Evolutionary conservation across 2,113 vertebrate genomes (phyloP).

Genomic region (Stictonetta naevosa): DNA sequence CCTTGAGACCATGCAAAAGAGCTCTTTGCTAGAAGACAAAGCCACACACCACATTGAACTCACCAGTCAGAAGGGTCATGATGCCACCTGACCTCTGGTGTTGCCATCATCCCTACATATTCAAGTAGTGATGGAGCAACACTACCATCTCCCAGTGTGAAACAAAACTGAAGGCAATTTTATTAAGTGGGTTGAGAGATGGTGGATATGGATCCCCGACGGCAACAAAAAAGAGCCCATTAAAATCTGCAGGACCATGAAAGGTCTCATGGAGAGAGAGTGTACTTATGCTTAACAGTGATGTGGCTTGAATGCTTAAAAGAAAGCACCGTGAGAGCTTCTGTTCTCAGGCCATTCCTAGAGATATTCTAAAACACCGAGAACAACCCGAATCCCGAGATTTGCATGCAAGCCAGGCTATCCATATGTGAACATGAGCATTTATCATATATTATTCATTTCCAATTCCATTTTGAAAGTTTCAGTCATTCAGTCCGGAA

Average conservation of each 20-base stretch:
- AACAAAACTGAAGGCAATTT: not conserved
- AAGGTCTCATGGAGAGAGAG: not conserved
- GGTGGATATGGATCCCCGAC: not conserved
- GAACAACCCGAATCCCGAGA: constrained; percentile 20
- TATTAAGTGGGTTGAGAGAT: not conserved
- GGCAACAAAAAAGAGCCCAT: not conserved
- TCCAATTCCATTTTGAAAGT: constrained; percentile 43
- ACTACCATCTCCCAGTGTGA: not conserved
- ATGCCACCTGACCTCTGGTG: not conserved
- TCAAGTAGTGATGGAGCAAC: not conserved
- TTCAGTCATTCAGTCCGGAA: not conserved
- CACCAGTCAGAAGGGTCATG: not conserved
- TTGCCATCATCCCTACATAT: not conserved
- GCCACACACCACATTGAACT: not conserved
- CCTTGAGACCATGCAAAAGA: not conserved
- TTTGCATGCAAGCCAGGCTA: constrained; percentile 40
- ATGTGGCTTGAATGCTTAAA: constrained; percentile 13
- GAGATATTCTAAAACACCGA: not conserved
- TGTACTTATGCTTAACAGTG: not conserved
- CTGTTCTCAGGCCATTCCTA: not conserved
- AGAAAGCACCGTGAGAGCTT: not conserved
- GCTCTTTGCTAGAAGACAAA: not conserved
- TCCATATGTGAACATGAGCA: not conserved
- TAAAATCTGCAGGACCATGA: not conserved
- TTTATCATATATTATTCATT: constrained; percentile 61